Conservation (phyloP, 1,140 invertebrate species). For the Sinonovacula constricta region DNA sequence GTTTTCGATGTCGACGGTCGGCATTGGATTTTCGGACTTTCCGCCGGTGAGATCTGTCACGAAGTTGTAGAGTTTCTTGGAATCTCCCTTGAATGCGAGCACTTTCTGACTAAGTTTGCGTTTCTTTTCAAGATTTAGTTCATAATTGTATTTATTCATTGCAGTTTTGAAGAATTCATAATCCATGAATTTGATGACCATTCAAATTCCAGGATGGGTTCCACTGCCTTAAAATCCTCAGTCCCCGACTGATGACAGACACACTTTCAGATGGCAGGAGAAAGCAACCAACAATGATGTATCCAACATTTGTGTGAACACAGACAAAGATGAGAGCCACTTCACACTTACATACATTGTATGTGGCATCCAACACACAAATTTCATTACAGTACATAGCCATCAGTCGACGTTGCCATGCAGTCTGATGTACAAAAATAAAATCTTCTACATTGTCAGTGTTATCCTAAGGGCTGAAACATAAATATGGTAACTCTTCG, state of each 20-base stretch:
- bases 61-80: too few relatives aligned
- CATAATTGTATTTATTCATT: too few relatives aligned
- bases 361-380: slow-evolving; percentile 60
- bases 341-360: slow-evolving; percentile 56
- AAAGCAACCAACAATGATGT: slow-evolving; percentile 48
- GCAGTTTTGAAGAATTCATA: too few relatives aligned
- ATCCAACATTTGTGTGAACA: slow-evolving; percentile 57
- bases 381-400: slow-evolving; percentile 51
- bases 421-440: slow-evolving; percentile 54
- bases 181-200: too few relatives aligned
- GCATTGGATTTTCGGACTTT: too few relatives aligned
- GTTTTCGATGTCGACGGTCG: too few relatives aligned
- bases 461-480: too few relatives aligned
- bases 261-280: slow-evolving; percentile 49
- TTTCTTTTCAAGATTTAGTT: too few relatives aligned
- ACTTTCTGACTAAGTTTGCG: too few relatives aligned
- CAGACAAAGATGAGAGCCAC: slow-evolving; percentile 58
- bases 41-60: too few relatives aligned
- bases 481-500: too few relatives aligned
- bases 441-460: slow-evolving; percentile 3
- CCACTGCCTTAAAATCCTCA: slow-evolving; percentile 51
- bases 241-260: slow-evolving; percentile 43
- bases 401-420: slow-evolving; percentile 40
- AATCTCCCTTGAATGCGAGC: too few relatives aligned
- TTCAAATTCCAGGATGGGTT: slow-evolving; percentile 49